Evolutionary conservation across 2,888 invertebrate genomes (phyloP), one percentile per base, ranked within the genome.

Genomic region (Ferrisia virgata): DNA sequence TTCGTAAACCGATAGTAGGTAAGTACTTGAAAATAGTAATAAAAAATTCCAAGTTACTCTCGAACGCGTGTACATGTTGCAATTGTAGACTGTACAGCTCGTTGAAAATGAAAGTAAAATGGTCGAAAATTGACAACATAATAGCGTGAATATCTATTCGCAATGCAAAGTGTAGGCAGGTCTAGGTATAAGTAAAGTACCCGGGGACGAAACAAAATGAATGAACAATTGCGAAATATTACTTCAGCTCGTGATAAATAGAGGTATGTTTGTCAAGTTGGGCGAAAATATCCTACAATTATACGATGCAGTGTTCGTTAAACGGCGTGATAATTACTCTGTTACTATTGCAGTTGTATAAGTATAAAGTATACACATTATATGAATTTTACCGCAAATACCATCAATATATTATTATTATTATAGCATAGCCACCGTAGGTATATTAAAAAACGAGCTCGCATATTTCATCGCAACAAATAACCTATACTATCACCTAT

Each of bases 91-190:
- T n/a, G n/a, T n/a, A n/a, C n/a, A n/a, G n/a, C n/a, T n/a, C n/a
- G n/a, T n/a, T n/a, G n/a, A 28, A 64, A 28, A 72, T 33, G 33
- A 72, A 72, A 72, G 72, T 72, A 64, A 64, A 72, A n/a, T 33
- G 72, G 31, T 72, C 72, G 72, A 72, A 72, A 72, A 72, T 72
- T 72, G 72, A 72, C 72, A 72, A 15, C 33, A 31, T 72, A 72
- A 72, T 72, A n/a, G 33, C 72, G 53, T 53, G 5, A 39, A 39
- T 5, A 39, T 11, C 6, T 39, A 39, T 39, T n/a, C n/a, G n/a
- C n/a, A n/a, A n/a, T n/a, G n/a, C n/a, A n/a, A n/a, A n/a, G n/a
- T n/a, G n/a, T n/a, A n/a, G n/a, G n/a, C n/a, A n/a, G n/a, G n/a
- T n/a, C 28, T 5, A 64, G 0, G 58, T 28, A 18, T 5, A 28